A percentile compares a stretch with the other conserved stretches of the same genome.
These are phyloP conservation scores for Geococcyx californianus DNA, from an alignment of 2,113 vertebrate species.

Conservation along the genomic window DNA sequence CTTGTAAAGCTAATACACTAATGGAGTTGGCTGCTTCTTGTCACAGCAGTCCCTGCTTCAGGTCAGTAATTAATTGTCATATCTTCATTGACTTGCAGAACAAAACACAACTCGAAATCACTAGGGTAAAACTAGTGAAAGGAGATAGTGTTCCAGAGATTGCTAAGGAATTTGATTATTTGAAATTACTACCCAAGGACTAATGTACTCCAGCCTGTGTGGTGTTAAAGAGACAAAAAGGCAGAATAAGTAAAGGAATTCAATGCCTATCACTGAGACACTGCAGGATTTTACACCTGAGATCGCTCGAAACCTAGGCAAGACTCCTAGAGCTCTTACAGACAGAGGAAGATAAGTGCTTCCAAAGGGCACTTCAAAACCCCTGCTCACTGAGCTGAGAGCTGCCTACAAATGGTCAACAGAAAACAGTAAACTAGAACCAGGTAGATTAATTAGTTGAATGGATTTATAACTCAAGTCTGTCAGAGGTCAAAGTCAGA, in stretches of 20 bases:
- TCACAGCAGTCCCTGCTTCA: not conserved
- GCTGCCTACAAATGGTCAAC: not conserved
- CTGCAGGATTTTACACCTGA: not conserved
- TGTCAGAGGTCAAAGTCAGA: not conserved
- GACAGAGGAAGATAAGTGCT: not conserved
- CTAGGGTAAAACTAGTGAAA: not conserved
- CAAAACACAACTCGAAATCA: not conserved
- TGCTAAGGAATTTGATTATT: not conserved
- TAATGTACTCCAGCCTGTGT: not conserved
- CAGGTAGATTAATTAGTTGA: not conserved
- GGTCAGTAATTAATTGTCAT: not conserved
- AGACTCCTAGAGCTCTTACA: not conserved
- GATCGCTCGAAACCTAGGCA: not conserved
- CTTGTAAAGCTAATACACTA: not conserved
- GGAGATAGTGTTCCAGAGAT: not conserved
- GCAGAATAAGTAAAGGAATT: not conserved
- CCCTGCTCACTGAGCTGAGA: not conserved
- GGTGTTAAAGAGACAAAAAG: not conserved
- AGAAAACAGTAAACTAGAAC: not conserved
- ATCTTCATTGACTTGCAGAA: not conserved
- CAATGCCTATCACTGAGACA: accelerated
- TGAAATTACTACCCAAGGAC: not conserved
- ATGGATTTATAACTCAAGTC: not conserved
- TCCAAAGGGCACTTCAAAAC: not conserved
- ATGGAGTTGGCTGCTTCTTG: not conserved